These are phyloP conservation scores for Arctopsyche grandis DNA, from an alignment of 1,140 invertebrate genomes.

Conservation along the genomic window DNA sequence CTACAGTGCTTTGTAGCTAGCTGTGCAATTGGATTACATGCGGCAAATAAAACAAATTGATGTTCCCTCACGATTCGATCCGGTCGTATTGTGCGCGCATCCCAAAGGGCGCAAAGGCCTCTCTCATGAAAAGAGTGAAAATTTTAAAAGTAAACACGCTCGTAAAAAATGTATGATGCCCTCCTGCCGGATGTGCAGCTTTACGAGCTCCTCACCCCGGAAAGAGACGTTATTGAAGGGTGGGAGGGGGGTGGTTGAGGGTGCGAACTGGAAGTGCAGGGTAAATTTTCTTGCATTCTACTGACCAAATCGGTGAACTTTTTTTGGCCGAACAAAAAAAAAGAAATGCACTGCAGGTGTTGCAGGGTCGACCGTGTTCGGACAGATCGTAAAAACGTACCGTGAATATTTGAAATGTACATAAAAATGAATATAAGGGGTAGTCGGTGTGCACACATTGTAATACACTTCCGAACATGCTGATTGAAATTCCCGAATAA, in stretches of 20 bases:
- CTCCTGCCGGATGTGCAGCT: slow-evolving; percentile 49
- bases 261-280: not conserved
- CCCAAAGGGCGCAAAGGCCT: not conserved
- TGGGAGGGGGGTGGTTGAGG: slow-evolving; percentile 6
- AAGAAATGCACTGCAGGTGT: not conserved
- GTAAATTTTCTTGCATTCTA: not conserved
- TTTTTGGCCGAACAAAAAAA: not conserved
- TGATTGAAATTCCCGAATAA: too few species aligned
- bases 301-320: not conserved
- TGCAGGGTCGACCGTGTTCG: not conserved
- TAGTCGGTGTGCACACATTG: not conserved
- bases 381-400: slow-evolving; percentile 22
- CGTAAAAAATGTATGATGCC: slow-evolving; percentile 51
- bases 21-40: slow-evolving; percentile 41
- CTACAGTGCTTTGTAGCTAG: not conserved
- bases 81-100: not conserved
- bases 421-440: slow-evolving; percentile 24
- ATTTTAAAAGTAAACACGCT: slow-evolving; percentile 54
- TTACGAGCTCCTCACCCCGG: slow-evolving; percentile 41
- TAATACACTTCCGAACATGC: too few species aligned
- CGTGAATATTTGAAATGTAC: slow-evolving; percentile 32
- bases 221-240: slow-evolving; percentile 1
- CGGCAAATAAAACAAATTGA: slow-evolving; percentile 46
- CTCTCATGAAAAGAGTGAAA: slow-evolving; percentile 48
- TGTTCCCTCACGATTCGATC: slow-evolving; percentile 38